Evolutionary conservation across 2,888 invertebrate genomes (phyloP).

Genomic region (Pammene aurita): DNA sequence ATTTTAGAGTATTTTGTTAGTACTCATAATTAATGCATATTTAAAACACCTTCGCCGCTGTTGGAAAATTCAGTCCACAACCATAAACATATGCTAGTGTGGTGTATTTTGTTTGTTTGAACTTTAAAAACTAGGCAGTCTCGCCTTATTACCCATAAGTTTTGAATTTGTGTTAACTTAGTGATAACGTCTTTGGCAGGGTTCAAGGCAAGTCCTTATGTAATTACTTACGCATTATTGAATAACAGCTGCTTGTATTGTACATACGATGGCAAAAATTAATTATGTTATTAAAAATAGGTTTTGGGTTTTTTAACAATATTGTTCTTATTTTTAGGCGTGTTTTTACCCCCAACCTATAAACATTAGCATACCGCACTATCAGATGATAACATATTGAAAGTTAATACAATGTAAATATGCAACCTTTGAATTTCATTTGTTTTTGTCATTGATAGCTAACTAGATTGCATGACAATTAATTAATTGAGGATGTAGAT

Average conservation of each 20-base stretch:
- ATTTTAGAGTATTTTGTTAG: slow-evolving; percentile 8
- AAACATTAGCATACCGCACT: background rate
- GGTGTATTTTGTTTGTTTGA: slow-evolving; percentile 19
- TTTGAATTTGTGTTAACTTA: slow-evolving; percentile 30
- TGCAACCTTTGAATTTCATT: no score
- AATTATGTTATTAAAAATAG: background rate
- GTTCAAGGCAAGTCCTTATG: slow-evolving; percentile 59
- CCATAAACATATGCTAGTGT: background rate
- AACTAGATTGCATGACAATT: no score
- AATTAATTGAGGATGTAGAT: no score
- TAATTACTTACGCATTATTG: slow-evolving; percentile 44
- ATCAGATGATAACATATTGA: background rate
- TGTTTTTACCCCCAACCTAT: background rate
- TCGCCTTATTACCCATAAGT: slow-evolving; percentile 29
- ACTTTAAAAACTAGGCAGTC: slow-evolving; percentile 23
- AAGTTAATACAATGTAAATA: background rate
- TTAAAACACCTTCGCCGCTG: background rate
- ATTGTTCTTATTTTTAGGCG: slow-evolving; percentile 3
- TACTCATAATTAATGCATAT: slow-evolving; percentile 16
- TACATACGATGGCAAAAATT: background rate
- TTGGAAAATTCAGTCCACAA: background rate
- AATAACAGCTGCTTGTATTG: background rate
- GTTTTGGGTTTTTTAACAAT: background rate
- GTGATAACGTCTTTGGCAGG: slow-evolving; percentile 49
- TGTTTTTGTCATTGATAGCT: no score